phyloP scores from a whole-genome alignment of 1,140 invertebrate species.

The Sminthurinus signatus region DNA sequence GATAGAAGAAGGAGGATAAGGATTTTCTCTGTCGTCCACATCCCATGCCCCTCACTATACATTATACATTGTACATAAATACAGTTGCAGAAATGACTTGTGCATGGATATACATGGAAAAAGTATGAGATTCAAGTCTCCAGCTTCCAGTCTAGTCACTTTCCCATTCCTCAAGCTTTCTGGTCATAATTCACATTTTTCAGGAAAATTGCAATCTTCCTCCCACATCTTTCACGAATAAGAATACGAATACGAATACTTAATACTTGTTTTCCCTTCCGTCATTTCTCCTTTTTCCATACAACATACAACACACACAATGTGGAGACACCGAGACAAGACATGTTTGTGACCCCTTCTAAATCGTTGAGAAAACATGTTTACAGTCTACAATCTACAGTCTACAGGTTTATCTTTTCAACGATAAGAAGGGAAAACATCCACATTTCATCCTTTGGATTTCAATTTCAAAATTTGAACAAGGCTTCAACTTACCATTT shows the following conservation, averaged over 20 bases:
- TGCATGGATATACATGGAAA: background rate
- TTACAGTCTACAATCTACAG: no score
- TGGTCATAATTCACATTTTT: background rate
- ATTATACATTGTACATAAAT: background rate
- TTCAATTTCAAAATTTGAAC: no score
- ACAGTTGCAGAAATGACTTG: background rate
- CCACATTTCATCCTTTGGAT: no score
- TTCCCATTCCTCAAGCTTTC: background rate
- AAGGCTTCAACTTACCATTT: no score
- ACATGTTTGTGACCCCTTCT: no score
- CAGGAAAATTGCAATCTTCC: background rate
- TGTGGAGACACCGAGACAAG: no score
- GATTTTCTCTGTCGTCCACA: background rate
- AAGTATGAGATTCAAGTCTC: no score
- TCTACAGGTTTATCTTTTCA: no score
- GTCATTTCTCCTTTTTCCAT: background rate
- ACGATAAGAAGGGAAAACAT: no score
- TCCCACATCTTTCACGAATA: background rate
- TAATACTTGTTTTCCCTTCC: background rate
- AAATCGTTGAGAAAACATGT: no score
- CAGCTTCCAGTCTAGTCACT: background rate
- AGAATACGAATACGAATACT: background rate
- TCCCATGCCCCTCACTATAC: background rate
- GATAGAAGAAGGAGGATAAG: no score
- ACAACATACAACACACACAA: background rate